A percentile compares a stretch with the other conserved stretches of the same genome.
phyloP scores from a whole-genome alignment of 2,113 vertebrate species.

The Oceanodroma tethys region DNA sequence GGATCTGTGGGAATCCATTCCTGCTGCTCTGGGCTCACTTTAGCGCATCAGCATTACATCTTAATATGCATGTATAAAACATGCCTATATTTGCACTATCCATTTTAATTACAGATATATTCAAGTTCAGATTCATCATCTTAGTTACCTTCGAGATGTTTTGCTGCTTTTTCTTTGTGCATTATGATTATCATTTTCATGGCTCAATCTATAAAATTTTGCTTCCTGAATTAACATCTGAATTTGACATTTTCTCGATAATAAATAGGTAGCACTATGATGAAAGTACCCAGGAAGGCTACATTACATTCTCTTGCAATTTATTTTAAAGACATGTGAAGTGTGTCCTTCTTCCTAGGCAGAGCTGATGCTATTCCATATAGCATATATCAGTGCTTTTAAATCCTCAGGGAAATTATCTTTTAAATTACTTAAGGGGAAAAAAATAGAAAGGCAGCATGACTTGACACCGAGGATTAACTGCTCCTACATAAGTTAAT shows the following conservation, averaged over 20 bases:
- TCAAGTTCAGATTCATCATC: not conserved
- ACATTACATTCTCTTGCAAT: conserved; percentile 40
- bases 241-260: conserved; percentile 28
- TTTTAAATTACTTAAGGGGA: conserved; percentile 76
- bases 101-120: not conserved
- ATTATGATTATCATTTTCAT: not conserved
- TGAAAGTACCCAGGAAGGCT: conserved; percentile 8
- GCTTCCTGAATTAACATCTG: conserved; percentile 20
- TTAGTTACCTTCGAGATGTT: not conserved
- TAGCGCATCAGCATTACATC: not conserved
- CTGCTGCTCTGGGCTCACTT: not conserved
- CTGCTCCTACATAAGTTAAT: conserved; percentile 70
- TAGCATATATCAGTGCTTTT: conserved; percentile 57
- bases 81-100: not conserved
- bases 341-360: conserved; percentile 66
- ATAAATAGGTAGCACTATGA: conserved; percentile 22
- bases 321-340: conserved; percentile 67
- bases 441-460: conserved; percentile 44
- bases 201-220: not conserved
- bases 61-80: not conserved
- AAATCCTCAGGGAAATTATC: conserved; percentile 77
- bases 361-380: conserved; percentile 50
- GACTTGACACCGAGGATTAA: conserved; percentile 75
- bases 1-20: not conserved
- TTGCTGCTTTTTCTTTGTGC: not conserved